These are phyloP conservation scores for Channa striata DNA, from an alignment of 2,797 vertebrate species.

Conservation along the genomic window DNA sequence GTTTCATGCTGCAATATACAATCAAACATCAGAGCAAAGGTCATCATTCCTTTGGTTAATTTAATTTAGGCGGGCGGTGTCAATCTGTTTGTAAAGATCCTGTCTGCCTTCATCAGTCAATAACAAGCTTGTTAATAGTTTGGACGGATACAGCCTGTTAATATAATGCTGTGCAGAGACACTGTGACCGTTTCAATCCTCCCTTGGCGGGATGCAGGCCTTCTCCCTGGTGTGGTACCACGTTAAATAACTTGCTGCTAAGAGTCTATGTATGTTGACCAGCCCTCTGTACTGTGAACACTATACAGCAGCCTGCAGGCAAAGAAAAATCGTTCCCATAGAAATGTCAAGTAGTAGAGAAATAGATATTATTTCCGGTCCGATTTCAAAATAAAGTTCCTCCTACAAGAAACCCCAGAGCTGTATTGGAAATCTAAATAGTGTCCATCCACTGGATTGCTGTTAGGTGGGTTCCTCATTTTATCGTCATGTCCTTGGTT, in stretches of 20 bases:
- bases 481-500: neutral
- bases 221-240: too few species aligned
- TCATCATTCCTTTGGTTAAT: constrained; percentile 11
- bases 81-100: constrained; percentile 50
- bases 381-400: constrained; percentile 40
- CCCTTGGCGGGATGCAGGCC: too few species aligned
- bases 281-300: too few species aligned
- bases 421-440: too few species aligned
- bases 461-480: neutral
- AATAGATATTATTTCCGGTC: neutral
- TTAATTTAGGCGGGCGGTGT: constrained; percentile 14
- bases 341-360: neutral
- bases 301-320: neutral
- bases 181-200: neutral
- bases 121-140: constrained; percentile 26
- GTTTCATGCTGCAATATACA: constrained; percentile 1
- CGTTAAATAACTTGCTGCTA: too few species aligned
- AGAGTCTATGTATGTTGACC: too few species aligned
- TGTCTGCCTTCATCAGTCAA: constrained; percentile 42
- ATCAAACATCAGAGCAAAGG: constrained; percentile 4
- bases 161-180: neutral
- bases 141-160: constrained; percentile 13
- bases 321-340: neutral
- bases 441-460: too few species aligned
- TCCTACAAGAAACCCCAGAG: neutral